phyloP scores from a whole-genome alignment of 2,888 invertebrate genomes.

The Heteromurus nitidus region DNA sequence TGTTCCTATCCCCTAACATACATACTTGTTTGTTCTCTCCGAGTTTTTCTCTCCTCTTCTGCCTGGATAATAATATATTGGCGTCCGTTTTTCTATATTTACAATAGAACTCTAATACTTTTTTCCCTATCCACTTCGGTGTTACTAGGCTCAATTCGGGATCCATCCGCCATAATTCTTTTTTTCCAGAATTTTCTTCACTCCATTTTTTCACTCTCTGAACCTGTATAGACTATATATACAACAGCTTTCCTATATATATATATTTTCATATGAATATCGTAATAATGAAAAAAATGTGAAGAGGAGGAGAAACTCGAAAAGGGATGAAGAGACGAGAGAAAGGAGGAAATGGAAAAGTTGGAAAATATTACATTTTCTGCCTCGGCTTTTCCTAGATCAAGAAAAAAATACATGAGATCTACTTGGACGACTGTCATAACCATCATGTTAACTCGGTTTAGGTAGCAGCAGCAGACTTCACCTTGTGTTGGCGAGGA shows the following conservation, averaged over 20 bases:
- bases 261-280: constrained; percentile 8
- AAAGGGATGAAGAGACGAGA: constrained; percentile 23
- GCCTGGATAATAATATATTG: constrained; percentile 54
- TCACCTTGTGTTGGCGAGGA: no score
- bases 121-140: constrained; percentile 43
- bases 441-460: no score
- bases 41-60: constrained; percentile 35
- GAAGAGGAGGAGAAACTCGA: background rate
- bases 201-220: constrained; percentile 49
- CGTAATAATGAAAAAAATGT: constrained; percentile 17
- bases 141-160: constrained; percentile 60
- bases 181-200: constrained; percentile 62
- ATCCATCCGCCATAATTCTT: constrained; percentile 63
- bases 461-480: no score
- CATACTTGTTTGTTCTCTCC: constrained; percentile 8
- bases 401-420: background rate
- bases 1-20: constrained; percentile 18
- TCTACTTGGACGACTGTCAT: background rate
- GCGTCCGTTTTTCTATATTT: constrained; percentile 58
- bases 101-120: constrained; percentile 53
- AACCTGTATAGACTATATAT: no score
- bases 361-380: constrained; percentile 57
- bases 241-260: constrained; percentile 14
- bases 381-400: constrained; percentile 19
- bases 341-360: constrained; percentile 53